Evolutionary conservation across 2,797 vertebrate species (phyloP), one percentile per base, ranked within the genome.

Genomic region (Epinephelus awoara): DNA sequence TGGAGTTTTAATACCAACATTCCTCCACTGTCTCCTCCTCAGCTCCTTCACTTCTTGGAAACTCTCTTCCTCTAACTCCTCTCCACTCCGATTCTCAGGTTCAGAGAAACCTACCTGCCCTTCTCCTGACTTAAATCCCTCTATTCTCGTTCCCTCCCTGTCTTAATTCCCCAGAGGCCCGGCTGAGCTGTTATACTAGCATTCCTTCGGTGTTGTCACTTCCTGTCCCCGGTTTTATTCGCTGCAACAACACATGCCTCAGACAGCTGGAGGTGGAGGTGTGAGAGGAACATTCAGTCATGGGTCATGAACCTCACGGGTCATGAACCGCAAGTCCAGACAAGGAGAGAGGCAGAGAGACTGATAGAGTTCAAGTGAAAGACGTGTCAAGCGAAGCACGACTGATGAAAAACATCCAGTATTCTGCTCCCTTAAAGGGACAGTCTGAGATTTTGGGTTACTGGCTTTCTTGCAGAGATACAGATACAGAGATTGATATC

Each of bases 151-250:
- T 71, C 47, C 25, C 38, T 74, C 75, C 46, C 56, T 11, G 15
- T 25, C 14, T 77, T 5, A 49, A 77, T 68, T 55, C 75, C 40
- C 79, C 11, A n/a, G 71, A 89, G 87, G 44, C 71, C 76, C 34
- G 38, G 73, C 52, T 17, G 46, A 77, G 85, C 34, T 29, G 61
- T 82, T 89, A 80, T 67, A 83, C 75, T 67, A 62, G 84, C 85
- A 89, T 91, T 91, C 89, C 85, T 88, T 59, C 42, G 34, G 72
- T 57, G 85, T 63, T 88, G 91, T 93, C 88, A 91, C 89, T 91
- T 92, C 88, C 90, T 83, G 72, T 84, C 70, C 34, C 65, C 19
- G 57, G 77, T 80, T 90, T 86, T 83, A 88, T 86, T 80, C 75
- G 5, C 77, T 34, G 54, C 55, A 85, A 76, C 58, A 91, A 82